phyloP scores from a whole-genome alignment of 2,888 invertebrate species.

The Volucella bombylans region DNA sequence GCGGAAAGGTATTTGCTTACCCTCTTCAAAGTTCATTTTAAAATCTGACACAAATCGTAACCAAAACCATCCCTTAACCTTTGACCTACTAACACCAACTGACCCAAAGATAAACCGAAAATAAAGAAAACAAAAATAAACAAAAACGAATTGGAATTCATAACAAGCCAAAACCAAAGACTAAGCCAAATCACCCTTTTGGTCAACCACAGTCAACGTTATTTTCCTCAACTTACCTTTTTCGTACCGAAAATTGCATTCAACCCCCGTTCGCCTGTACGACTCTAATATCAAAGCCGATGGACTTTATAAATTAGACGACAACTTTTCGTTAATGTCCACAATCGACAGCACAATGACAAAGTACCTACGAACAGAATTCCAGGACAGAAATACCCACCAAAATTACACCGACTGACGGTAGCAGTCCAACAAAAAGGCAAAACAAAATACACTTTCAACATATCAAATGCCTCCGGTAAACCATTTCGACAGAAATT shows the following conservation, averaged over 20 bases:
- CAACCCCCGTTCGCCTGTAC: constrained; percentile 4
- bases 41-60: constrained; percentile 12
- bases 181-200: constrained; percentile 25
- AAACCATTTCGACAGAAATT: constrained; percentile 69
- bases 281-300: constrained; percentile 48
- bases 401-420: background rate
- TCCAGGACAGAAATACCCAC: background rate
- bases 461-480: constrained; percentile 71
- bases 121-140: constrained; percentile 1
- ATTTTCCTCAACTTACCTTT: constrained; percentile 3
- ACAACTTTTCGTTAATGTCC: constrained; percentile 6
- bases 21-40: background rate
- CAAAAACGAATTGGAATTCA: constrained; percentile 36
- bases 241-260: constrained; percentile 48
- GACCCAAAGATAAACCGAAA: background rate
- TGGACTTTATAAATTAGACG: constrained; percentile 47
- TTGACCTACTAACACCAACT: background rate
- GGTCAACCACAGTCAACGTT: constrained; percentile 7
- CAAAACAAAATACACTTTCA: constrained; percentile 47
- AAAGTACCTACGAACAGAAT: constrained; percentile 1
- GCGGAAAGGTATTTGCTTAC: background rate
- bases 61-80: constrained; percentile 2
- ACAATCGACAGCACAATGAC: background rate
- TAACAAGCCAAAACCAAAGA: constrained; percentile 17
- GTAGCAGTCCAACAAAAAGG: constrained; percentile 26